These are phyloP conservation scores for Tachystola acroxantha DNA, from an alignment of 2,888 invertebrate species.

Conservation along the genomic window DNA sequence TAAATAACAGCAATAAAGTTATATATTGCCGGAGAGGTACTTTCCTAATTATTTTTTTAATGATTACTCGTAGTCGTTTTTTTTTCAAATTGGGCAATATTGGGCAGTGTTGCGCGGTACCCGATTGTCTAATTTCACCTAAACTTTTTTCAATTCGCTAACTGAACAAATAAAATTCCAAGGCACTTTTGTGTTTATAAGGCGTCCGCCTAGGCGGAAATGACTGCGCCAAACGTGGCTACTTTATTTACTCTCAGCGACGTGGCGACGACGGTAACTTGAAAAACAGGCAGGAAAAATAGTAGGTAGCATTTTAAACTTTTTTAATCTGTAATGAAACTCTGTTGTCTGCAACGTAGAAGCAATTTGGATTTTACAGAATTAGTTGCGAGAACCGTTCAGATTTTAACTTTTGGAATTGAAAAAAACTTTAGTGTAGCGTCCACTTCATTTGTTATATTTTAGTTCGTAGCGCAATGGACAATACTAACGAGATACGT, in stretches of 20 bases:
- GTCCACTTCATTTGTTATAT: background rate
- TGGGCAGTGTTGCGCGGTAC: too few species aligned
- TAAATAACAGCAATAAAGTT: too few species aligned
- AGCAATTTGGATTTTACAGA: slow-evolving; percentile 35
- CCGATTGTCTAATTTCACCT: background rate
- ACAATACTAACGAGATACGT: too few species aligned
- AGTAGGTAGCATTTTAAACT: slow-evolving; percentile 37
- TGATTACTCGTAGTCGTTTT: too few species aligned
- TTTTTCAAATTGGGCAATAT: too few species aligned
- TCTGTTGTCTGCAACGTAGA: slow-evolving; percentile 29
- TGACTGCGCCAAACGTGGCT: background rate
- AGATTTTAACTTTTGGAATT: slow-evolving; percentile 37
- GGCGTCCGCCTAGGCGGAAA: background rate
- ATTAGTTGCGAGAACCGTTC: slow-evolving; percentile 31
- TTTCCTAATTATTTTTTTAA: too few species aligned
- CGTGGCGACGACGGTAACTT: background rate
- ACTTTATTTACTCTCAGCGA: background rate
- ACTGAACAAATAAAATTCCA: background rate
- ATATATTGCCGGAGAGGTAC: too few species aligned
- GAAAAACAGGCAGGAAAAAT: slow-evolving; percentile 16
- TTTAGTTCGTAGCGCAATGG: background rate
- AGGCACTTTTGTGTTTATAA: background rate
- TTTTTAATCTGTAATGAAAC: slow-evolving; percentile 46
- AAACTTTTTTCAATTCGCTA: too few species aligned
- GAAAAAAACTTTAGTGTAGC: slow-evolving; percentile 27